These are phyloP conservation scores for Anodontia alba DNA, from an alignment of 2,888 invertebrate species.

Conservation along the genomic window DNA sequence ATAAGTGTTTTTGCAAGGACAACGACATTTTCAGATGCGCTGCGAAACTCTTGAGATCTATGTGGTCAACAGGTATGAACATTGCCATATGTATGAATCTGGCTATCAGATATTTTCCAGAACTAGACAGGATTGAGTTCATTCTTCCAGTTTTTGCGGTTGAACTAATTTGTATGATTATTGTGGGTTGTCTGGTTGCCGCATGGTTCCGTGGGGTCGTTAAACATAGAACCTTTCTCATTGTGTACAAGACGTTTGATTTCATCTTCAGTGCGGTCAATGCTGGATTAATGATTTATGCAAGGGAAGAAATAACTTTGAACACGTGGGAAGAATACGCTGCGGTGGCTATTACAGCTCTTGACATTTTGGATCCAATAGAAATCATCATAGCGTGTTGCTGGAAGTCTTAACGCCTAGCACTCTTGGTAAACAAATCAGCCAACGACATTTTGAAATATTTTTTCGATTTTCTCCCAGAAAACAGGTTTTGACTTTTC, in stretches of 20 bases:
- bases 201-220: background rate
- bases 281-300: background rate
- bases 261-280: background rate
- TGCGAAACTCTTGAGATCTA: background rate
- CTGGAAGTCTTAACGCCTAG: background rate
- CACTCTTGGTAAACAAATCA: too few relatives aligned
- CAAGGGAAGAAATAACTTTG: background rate
- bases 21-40: background rate
- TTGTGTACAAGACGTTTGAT: background rate
- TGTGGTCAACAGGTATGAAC: background rate
- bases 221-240: background rate
- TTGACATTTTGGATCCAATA: background rate
- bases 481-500: too few relatives aligned
- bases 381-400: background rate
- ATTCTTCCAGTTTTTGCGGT: background rate
- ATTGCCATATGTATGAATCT: slow-evolving; percentile 5
- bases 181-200: background rate
- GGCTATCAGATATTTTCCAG: background rate
- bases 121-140: slow-evolving; percentile 1
- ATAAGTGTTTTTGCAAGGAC: background rate
- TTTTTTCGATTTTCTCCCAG: too few relatives aligned
- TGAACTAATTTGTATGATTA: background rate
- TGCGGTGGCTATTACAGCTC: background rate
- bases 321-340: background rate
- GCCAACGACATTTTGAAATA: too few relatives aligned